Evolutionary conservation across 2,888 invertebrate species (phyloP).

Genomic region (Limnephilus marmoratus): DNA sequence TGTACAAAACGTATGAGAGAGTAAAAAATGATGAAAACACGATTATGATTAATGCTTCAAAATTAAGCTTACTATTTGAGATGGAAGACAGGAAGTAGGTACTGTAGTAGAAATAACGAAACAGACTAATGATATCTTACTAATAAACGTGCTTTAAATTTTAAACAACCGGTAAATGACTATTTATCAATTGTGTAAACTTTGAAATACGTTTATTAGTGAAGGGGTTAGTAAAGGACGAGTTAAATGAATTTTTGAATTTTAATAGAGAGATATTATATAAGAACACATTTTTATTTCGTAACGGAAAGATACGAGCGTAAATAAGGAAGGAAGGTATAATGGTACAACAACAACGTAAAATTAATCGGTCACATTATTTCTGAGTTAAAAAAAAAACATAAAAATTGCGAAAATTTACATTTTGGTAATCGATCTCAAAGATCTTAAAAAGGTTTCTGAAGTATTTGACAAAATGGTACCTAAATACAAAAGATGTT

Average conservation of each 20-base stretch:
- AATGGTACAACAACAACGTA: background rate
- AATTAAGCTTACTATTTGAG: background rate
- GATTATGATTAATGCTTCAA: background rate
- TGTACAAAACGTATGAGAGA: constrained; percentile 52
- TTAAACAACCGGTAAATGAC: too few relatives aligned
- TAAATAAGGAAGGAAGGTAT: background rate
- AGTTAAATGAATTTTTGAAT: background rate
- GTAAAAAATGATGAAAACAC: constrained; percentile 24
- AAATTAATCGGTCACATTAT: background rate
- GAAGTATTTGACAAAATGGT: background rate
- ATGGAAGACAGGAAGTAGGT: background rate
- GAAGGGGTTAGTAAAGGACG: too few relatives aligned
- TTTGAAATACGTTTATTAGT: too few relatives aligned
- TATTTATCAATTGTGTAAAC: too few relatives aligned
- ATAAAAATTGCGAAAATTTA: too few relatives aligned
- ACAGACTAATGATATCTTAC: background rate
- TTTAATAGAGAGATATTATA: background rate
- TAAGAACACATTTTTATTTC: background rate
- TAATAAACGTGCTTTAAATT: background rate
- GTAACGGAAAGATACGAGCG: background rate
- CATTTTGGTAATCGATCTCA: background rate
- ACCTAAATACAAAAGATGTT: background rate
- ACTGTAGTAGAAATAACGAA: background rate
- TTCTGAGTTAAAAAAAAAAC: background rate
- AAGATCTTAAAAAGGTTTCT: background rate